Evolutionary conservation across 2,888 invertebrate genomes (phyloP).

Genomic region (Brachyopa scutellaris): DNA sequence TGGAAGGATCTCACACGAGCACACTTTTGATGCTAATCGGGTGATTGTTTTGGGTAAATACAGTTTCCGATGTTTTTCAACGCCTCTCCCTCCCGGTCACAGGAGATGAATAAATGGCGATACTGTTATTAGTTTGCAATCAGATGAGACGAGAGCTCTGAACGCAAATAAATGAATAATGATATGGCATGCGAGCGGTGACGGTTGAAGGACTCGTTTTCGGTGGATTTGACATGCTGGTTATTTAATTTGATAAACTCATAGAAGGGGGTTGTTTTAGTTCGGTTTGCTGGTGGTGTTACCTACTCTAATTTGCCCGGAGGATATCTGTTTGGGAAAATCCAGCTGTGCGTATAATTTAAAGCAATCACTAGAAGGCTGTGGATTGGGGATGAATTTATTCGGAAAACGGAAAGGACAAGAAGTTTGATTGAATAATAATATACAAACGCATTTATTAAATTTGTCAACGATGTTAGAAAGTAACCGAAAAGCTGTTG

Average conservation of each 20-base stretch:
- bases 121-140: slow-evolving; percentile 74
- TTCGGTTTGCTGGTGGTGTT: slow-evolving; percentile 12
- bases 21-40: slow-evolving; percentile 72
- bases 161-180: slow-evolving; percentile 58
- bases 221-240: slow-evolving; percentile 68
- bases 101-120: slow-evolving; percentile 49
- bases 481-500: background rate
- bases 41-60: slow-evolving; percentile 72
- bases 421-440: slow-evolving; percentile 1
- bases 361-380: slow-evolving; percentile 37
- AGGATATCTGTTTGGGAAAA: slow-evolving; percentile 48
- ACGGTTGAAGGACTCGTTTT: slow-evolving; percentile 39
- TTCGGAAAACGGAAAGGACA: background rate
- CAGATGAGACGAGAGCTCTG: slow-evolving; percentile 30
- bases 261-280: slow-evolving; percentile 18
- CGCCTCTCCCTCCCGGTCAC: slow-evolving; percentile 37
- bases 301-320: slow-evolving; percentile 41
- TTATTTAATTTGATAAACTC: slow-evolving; percentile 67
- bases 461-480: background rate
- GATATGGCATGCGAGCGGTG: slow-evolving; percentile 50
- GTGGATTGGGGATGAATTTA: background rate
- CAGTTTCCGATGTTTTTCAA: slow-evolving; percentile 70
- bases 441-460: background rate
- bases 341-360: slow-evolving; percentile 65
- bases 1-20: slow-evolving; percentile 62